phyloP scores from a whole-genome alignment of 1,140 invertebrate genomes.

The Hypothenemus hampei region DNA sequence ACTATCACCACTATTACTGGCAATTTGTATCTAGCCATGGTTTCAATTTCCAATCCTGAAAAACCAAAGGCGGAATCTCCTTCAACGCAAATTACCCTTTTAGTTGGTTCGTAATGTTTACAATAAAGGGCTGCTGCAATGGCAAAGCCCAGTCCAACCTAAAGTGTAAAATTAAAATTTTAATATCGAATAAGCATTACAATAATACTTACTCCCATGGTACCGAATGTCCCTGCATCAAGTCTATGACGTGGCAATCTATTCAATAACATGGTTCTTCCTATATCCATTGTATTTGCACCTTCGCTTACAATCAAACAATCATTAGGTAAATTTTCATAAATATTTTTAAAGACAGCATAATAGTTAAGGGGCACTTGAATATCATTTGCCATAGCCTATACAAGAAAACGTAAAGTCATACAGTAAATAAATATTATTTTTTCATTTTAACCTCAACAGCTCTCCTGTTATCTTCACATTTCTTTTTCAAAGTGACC shows the following conservation, averaged over 20 bases:
- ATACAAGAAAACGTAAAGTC: conserved; percentile 1
- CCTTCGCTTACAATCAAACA: conserved; percentile 95
- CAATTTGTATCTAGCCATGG: conserved; percentile 88
- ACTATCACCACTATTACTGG: conserved; percentile 88
- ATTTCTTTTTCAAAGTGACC: conserved; percentile 53
- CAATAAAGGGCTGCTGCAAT: conserved; percentile 89
- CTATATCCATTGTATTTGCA: conserved; percentile 98
- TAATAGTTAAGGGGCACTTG: conserved; percentile 89
- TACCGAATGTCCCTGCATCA: conserved; percentile 92
- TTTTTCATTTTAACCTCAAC: conserved; percentile 48
- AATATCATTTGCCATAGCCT: conserved; percentile 56
- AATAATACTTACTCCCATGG: conserved; percentile 74
- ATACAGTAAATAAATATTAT: background rate
- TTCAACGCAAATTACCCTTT: conserved; percentile 82
- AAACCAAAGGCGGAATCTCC: conserved; percentile 97
- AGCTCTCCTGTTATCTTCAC: conserved; percentile 55
- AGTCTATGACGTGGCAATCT: conserved; percentile 75
- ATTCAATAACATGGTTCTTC: conserved; percentile 82
- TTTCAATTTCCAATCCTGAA: conserved; percentile 97
- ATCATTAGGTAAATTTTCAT: conserved; percentile 70
- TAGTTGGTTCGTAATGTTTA: conserved; percentile 70
- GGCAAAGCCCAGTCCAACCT: conserved; percentile 86
- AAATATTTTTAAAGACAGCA: conserved; percentile 78
- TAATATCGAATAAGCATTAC: background rate
- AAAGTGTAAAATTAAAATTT: background rate